These are phyloP conservation scores for Stenopsyche tienmushanensis DNA, from an alignment of 1,140 invertebrate genomes.

Conservation along the genomic window DNA sequence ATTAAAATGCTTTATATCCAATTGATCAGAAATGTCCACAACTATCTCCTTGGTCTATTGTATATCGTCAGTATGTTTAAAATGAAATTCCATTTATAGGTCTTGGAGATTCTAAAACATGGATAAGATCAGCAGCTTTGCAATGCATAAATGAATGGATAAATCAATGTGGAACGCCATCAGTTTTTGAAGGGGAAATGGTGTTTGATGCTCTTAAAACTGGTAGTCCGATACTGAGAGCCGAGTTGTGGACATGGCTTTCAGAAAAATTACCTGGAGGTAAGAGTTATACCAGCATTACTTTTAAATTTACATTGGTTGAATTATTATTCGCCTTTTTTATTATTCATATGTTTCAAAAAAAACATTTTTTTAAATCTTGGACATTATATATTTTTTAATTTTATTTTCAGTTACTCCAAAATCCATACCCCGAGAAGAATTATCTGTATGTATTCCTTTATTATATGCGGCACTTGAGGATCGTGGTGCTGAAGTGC, in stretches of 20 bases:
- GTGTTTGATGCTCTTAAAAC: constrained; percentile 80
- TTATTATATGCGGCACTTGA: constrained; percentile 82
- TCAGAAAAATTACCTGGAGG: constrained; percentile 75
- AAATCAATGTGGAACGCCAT: constrained; percentile 74
- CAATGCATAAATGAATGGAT: constrained; percentile 82
- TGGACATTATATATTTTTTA: constrained; percentile 10
- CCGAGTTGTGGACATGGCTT: constrained; percentile 84
- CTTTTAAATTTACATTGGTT: not conserved
- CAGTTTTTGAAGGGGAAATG: constrained; percentile 88
- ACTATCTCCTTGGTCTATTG: not conserved
- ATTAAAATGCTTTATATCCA: not conserved
- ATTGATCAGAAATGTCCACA: not conserved
- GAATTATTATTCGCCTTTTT: too few relatives aligned
- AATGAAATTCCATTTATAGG: constrained; percentile 45
- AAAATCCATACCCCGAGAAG: constrained; percentile 77
- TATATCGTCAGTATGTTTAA: not conserved
- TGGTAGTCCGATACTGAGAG: constrained; percentile 79
- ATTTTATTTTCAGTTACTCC: constrained; percentile 55
- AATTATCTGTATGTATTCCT: constrained; percentile 76
- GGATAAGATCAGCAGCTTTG: constrained; percentile 75
- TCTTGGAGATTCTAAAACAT: constrained; percentile 68
- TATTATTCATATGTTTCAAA: constrained; percentile 6
- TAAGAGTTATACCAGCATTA: constrained; percentile 43
- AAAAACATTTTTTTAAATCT: too few relatives aligned
- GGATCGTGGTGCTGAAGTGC: constrained; percentile 87